Evolutionary conservation across 2,797 vertebrate genomes (phyloP), one percentile per base, ranked within the genome.

Genomic region (Sparus aurata): DNA sequence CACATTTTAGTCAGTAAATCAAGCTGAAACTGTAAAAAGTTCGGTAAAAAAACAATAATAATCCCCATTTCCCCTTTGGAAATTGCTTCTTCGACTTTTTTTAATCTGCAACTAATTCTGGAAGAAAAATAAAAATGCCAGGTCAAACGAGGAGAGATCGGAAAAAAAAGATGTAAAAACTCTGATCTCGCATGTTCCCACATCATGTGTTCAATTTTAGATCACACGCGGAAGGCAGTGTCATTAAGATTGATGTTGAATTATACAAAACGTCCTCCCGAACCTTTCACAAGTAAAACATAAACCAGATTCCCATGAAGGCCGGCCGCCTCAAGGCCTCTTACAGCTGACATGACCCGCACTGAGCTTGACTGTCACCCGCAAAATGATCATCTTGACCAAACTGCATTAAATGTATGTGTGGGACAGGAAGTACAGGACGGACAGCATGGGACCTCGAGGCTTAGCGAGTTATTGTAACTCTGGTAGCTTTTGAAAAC

Each of bases 281-380:
- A 62, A 85, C 69, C 47, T 83, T 75, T 88, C 70, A 75, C 34
- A 57, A 62, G 80, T 50, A 63, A 73, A 90, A 85, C 87, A 81
- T 6, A 57, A 73, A 74, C 80, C 88, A 80, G 80, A 85, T 91
- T 90, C 89, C 78, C 87, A 88, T 67, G 71, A 69, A 61, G 50
- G 16, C 64, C 63, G 22, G 69, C 55, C 63, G 85, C 81, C 82
- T 82, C 9, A 0, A 77, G 85, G 84, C 73, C 69, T 62, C 76
- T 73, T 58, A 20, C 54, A 50, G 45, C 41, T 55, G 72, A 82
- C 61, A 65, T 63, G 80, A 85, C 69, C 74, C 62, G 2, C 23
- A 11, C 69, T 66, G 57, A 12, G 60, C 70, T 46, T 25, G 45
- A 84, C 77, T 84, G 78, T 91, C 88, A 84, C 73, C 67, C 45